These are phyloP conservation scores for Ascidia mentula DNA, from an alignment of 23 tunicate species.

Conservation along the genomic window DNA sequence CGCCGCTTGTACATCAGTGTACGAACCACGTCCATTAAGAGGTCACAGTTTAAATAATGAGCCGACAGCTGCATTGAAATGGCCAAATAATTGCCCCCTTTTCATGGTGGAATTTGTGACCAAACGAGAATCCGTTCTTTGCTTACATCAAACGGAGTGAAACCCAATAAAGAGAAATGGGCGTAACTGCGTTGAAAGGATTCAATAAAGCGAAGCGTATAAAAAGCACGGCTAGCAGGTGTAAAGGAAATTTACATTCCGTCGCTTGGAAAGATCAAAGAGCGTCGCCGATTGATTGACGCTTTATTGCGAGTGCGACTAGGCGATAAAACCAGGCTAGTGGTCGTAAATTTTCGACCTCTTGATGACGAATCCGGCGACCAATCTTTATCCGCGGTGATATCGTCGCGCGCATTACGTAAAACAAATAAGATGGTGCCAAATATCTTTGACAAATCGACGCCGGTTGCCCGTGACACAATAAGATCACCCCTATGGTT, in stretches of 20 bases:
- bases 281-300: conserved; percentile 42
- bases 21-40: too few relatives aligned
- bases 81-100: too few relatives aligned
- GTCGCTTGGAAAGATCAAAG: conserved; percentile 39
- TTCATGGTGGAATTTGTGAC: too few relatives aligned
- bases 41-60: too few relatives aligned
- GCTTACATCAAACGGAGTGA: conserved; percentile 57
- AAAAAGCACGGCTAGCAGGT: conserved; percentile 47
- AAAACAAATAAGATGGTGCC: conserved; percentile 50
- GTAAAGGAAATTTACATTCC: conserved; percentile 50
- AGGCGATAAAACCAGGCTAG: conserved; percentile 20
- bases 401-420: conserved; percentile 42
- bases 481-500: conserved; percentile 19
- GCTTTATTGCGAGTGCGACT: conserved; percentile 53
- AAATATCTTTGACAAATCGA: conserved; percentile 61
- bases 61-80: too few relatives aligned
- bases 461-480: conserved; percentile 50
- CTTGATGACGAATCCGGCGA: neutral
- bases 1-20: too few relatives aligned
- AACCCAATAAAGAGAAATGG: too few relatives aligned
- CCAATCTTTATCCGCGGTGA: neutral
- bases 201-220: conserved; percentile 29
- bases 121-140: too few relatives aligned
- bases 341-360: conserved; percentile 45
- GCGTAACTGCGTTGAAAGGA: too few relatives aligned